Percentiles rank a stretch among this genome's conserved stretches.
Conservation (phyloP, 2,113 vertebrate species). For the Oreochromis aureus region DNA sequence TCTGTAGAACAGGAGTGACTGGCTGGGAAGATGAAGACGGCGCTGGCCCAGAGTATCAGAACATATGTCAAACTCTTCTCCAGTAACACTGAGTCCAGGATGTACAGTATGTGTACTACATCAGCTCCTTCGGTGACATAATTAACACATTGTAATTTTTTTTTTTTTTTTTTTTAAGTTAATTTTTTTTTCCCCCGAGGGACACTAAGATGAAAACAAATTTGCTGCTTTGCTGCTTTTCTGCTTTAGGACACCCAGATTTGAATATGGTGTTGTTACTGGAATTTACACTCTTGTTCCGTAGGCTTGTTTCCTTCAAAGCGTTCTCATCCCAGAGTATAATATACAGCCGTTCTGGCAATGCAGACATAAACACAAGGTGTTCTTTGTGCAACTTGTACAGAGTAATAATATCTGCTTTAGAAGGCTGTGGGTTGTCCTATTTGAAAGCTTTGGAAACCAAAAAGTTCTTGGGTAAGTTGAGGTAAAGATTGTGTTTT, state of each 20-base stretch:
- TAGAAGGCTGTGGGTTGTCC: background rate
- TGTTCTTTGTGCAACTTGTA: background rate
- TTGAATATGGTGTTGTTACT: constrained; percentile 9
- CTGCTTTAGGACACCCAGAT: constrained; percentile 2
- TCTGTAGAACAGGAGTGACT: background rate
- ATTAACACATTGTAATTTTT: background rate
- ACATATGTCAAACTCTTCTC: background rate
- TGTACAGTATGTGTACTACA: constrained; percentile 19
- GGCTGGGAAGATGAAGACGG: background rate
- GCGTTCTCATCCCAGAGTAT: background rate
- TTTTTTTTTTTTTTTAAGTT: background rate
- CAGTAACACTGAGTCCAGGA: background rate
- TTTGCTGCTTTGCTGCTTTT: constrained; percentile 37
- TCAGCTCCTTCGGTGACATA: background rate
- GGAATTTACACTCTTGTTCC: constrained; percentile 12
- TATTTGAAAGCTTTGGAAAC: background rate
- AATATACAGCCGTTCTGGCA: background rate
- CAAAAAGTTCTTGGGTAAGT: background rate
- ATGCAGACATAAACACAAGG: background rate
- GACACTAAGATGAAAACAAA: constrained; percentile 11
- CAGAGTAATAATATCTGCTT: background rate
- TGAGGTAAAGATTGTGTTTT: background rate
- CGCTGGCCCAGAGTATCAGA: background rate
- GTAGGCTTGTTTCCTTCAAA: background rate
- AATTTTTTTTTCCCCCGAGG: background rate